Evolutionary conservation across 2,888 invertebrate species (phyloP).

Genomic region (Cryptocephalus primarius): DNA sequence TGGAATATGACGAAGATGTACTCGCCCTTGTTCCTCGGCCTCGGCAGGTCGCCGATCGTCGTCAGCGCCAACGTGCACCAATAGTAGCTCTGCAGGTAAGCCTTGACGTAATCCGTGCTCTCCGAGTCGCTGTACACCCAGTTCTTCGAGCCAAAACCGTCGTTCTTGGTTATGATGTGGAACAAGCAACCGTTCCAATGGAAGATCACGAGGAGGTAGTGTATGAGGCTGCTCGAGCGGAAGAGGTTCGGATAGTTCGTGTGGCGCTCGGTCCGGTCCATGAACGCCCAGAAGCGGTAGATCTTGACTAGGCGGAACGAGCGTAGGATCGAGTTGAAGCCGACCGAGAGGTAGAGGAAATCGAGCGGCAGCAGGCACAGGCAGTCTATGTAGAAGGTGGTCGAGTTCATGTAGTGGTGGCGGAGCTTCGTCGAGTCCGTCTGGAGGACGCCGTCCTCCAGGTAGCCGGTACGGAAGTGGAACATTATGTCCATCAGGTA

Average conservation of each 20-base stretch:
- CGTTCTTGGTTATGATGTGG: slow-evolving; percentile 92
- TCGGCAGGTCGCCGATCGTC: slow-evolving; percentile 85
- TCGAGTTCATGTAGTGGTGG: slow-evolving; percentile 93
- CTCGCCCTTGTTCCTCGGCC: slow-evolving; percentile 87
- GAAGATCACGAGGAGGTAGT: slow-evolving; percentile 95
- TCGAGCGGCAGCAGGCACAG: slow-evolving; percentile 94
- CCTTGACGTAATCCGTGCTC: slow-evolving; percentile 80
- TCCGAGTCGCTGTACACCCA: slow-evolving; percentile 82
- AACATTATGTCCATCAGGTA: slow-evolving; percentile 94
- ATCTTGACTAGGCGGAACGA: slow-evolving; percentile 66
- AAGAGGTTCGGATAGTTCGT: slow-evolving; percentile 98
- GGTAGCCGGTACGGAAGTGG: slow-evolving; percentile 94
- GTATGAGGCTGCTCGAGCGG: slow-evolving; percentile 82
- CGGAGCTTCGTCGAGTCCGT: slow-evolving; percentile 89
- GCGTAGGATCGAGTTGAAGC: slow-evolving; percentile 86
- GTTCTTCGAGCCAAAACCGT: slow-evolving; percentile 86
- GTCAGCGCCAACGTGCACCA: slow-evolving; percentile 96
- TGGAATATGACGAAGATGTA: slow-evolving; percentile 93
- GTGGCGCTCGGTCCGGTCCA: slow-evolving; percentile 96
- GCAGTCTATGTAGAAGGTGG: slow-evolving; percentile 95
- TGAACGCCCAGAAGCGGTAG: slow-evolving; percentile 96
- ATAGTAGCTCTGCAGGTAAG: slow-evolving; percentile 95
- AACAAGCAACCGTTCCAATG: slow-evolving; percentile 99
- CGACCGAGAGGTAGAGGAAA: slow-evolving; percentile 95
- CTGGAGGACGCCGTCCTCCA: slow-evolving; percentile 96